Conservation (phyloP, 2,113 vertebrate species). For the Microtus ochrogaster region DNA sequence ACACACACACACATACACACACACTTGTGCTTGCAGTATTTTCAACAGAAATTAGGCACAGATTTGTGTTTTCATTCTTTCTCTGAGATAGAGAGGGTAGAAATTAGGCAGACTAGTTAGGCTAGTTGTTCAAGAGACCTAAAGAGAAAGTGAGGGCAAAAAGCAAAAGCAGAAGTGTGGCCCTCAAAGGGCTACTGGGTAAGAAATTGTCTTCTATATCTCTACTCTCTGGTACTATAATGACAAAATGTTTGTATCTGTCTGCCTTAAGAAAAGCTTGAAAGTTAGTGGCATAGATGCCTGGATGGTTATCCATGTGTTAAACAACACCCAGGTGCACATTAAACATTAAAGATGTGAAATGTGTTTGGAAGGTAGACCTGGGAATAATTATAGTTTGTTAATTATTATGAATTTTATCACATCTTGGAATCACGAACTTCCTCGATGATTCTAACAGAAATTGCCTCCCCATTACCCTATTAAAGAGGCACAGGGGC, state of each 20-base stretch:
- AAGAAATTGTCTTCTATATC: background rate
- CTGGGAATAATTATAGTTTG: slow-evolving; percentile 69
- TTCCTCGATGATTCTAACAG: slow-evolving; percentile 65
- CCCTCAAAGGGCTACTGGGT: background rate
- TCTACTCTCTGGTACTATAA: background rate
- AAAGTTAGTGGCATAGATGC: slow-evolving; percentile 61
- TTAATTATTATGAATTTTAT: slow-evolving; percentile 76
- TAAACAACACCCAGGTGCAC: slow-evolving; percentile 52
- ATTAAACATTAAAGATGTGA: slow-evolving; percentile 59
- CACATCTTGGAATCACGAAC: slow-evolving; percentile 60
- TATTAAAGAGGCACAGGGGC: slow-evolving; percentile 39
- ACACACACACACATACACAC: background rate
- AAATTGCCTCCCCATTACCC: slow-evolving; percentile 3
- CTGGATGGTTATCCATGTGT: slow-evolving; percentile 35
- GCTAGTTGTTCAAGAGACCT: background rate
- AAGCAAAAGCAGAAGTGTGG: background rate
- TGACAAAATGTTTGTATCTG: slow-evolving; percentile 54
- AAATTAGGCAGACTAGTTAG: background rate
- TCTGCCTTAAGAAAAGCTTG: slow-evolving; percentile 11
- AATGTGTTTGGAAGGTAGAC: slow-evolving; percentile 46
- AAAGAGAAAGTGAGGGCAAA: background rate
- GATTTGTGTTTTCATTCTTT: background rate
- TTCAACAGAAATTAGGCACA: background rate
- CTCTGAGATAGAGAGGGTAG: background rate
- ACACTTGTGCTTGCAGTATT: background rate